These are phyloP conservation scores for Dufourea novaeangliae DNA, from an alignment of 1,140 invertebrate species.

Conservation along the genomic window DNA sequence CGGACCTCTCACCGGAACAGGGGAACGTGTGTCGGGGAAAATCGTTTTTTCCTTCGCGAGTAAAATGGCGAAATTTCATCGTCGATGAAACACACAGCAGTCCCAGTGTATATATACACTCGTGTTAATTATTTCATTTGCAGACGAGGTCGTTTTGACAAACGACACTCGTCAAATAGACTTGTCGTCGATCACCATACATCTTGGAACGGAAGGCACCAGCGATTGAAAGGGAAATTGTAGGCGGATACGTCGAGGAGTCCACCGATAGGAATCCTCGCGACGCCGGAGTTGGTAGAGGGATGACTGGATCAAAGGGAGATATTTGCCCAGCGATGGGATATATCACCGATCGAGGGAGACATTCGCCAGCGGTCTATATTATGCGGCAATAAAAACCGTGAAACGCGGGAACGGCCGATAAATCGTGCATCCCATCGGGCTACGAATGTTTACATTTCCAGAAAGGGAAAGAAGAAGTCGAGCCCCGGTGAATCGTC, in stretches of 20 bases:
- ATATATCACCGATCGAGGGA: neutral
- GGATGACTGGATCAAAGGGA: constrained; percentile 22
- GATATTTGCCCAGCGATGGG: constrained; percentile 11
- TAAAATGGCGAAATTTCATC: neutral
- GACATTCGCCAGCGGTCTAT: constrained; percentile 9
- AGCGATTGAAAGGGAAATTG: constrained; percentile 20
- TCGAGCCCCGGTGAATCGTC: constrained; percentile 16
- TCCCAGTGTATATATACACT: too few species aligned
- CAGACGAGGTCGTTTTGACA: too few species aligned
- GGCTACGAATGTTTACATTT: constrained; percentile 34
- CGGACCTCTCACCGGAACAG: constrained; percentile 6
- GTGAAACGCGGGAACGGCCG: constrained; percentile 22
- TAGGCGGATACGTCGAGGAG: neutral
- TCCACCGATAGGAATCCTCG: neutral
- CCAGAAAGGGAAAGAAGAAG: neutral
- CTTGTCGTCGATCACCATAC: too few species aligned
- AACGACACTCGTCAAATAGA: too few species aligned
- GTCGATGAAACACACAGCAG: neutral
- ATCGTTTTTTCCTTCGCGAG: neutral
- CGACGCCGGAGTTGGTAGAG: too few species aligned
- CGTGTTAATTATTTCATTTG: too few species aligned
- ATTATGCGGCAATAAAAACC: constrained; percentile 28
- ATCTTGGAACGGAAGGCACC: neutral
- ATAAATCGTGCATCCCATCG: constrained; percentile 35
- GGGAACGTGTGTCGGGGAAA: constrained; percentile 1